Base-by-base conservation (phyloP, 2,797 vertebrate genomes). In the Falco columbarius region DNA sequence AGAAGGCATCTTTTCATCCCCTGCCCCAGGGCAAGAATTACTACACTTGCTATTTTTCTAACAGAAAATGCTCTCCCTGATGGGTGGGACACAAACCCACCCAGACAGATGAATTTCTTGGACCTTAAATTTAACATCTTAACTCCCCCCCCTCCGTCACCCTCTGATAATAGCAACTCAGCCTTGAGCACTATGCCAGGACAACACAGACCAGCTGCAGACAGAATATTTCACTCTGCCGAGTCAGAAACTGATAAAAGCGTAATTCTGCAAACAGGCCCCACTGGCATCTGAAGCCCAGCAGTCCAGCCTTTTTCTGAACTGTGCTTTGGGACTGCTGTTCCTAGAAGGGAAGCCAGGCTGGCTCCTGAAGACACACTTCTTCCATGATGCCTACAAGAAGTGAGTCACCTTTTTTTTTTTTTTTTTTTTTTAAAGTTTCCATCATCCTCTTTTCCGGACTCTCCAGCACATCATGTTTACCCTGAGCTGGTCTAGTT, bases 301-400 rank as follows among this genome's bases (percentile, higher is more conserved):
- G 58, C 68, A 11, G 38, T 2, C 7, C 49, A 14, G 49, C 26
- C n/a, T 3, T 5, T 26, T 76, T 66, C 63, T 2, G 54, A 67
- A 4, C 51, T 0, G 10, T 2, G 1, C n/a, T 67, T 55, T 10
- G 51, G 59, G 46, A 68, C 23, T 4, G 85, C 51, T 32, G 23
- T 1, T 92, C 79, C 86, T 15, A 5, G 16, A 40, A 58, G 66
- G 15, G 67, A 75, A 74, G 68, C 54, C 82, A 82, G 85, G 49
- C 81, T 10, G 26, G 36, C 66, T 94, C 54, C 71, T 12, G 34
- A 49, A 81, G 91, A 94, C 74, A 58, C 94, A 66, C 29, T 93
- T 80, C 87, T 97, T 95, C 95, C 96, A 27, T 82, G 84, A 95
- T 91, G 93, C 81, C 70, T 29, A 26, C 36, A 23, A 94, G 65